Base-by-base conservation (phyloP, 2,113 vertebrate species). In the Hemiscyllium ocellatum region DNA sequence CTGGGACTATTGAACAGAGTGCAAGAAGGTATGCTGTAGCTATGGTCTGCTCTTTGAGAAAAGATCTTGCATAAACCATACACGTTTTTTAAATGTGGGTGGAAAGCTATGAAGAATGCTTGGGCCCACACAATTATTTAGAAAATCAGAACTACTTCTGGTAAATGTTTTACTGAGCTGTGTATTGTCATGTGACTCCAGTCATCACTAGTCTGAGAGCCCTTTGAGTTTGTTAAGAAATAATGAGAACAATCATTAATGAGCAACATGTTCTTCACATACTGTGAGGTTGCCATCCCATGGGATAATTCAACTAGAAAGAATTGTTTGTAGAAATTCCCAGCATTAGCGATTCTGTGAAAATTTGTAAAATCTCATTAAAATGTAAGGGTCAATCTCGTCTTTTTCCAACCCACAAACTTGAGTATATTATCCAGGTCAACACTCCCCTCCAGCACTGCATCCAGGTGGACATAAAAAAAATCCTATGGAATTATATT, bases 1-100 rank as follows among this genome's bases (percentile, higher is more conserved):
- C 80, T 91, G 33, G 29, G 56, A 65, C 50, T 89, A 1, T 12
- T 65, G 29, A 61, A 6, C 13, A 65, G 56, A 19, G 13, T 29
- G 47, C 47, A 65, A 91, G 4, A n/a, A 26, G 4, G 42, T 83
- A 6, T 42, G 86, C 24, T 29, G 22, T 56, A 22, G 85, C 52
- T 90, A 12, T 65, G 24, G 26, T 33, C 5, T 17, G 61, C 4
- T 13, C 29, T 17, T 65, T n/a, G 17, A 61, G 50, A 65, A 91
- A 91, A n/a, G 2, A 91, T n/a, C 87, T 65, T 91, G 29, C 52
- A 65, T 29, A 56, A 61, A 29, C 29, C 29, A 12, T n/a, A 90
- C 29, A 90, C 87, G 33, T 91, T 91, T 91, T 65, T 91, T 26
- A n/a, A 61, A 91, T 65, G 56, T n/a, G 87, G 87, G 56, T 91